phyloP scores from a whole-genome alignment of 2,888 invertebrate genomes.

The Diploptera punctata region DNA sequence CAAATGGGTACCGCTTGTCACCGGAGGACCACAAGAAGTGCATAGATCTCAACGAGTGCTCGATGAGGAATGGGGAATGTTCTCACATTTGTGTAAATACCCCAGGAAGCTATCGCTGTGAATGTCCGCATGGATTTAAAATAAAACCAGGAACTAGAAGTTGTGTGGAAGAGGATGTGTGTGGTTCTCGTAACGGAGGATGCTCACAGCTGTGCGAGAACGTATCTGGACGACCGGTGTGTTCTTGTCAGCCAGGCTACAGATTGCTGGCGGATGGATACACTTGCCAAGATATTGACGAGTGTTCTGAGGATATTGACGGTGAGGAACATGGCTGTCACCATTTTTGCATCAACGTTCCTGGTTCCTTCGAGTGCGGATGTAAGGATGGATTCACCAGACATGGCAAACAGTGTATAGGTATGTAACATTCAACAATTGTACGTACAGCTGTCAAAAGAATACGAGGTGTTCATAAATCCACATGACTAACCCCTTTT shows the following conservation, averaged over 20 bases:
- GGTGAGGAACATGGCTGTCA: slow-evolving; percentile 57
- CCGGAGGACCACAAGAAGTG: slow-evolving; percentile 45
- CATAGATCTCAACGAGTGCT: slow-evolving; percentile 54
- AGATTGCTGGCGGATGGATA: slow-evolving; percentile 49
- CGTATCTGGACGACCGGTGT: slow-evolving; percentile 53
- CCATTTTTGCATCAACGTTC: slow-evolving; percentile 58
- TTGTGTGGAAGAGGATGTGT: slow-evolving; percentile 55
- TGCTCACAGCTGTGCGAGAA: slow-evolving; percentile 64
- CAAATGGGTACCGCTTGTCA: slow-evolving; percentile 51
- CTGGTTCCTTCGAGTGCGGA: slow-evolving; percentile 59
- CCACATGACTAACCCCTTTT: too few species aligned
- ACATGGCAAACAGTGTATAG: slow-evolving; percentile 29
- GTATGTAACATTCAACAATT: too few species aligned
- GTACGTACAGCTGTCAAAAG: too few species aligned
- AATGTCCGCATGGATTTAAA: slow-evolving; percentile 50
- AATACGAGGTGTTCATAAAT: too few species aligned
- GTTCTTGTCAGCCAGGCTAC: slow-evolving; percentile 56
- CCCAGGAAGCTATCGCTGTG: slow-evolving; percentile 47
- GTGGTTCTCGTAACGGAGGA: slow-evolving; percentile 59
- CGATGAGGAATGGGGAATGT: slow-evolving; percentile 56
- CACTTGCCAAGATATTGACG: slow-evolving; percentile 47
- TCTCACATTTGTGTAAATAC: slow-evolving; percentile 54
- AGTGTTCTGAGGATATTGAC: slow-evolving; percentile 57
- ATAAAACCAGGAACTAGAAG: slow-evolving; percentile 51
- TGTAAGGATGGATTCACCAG: slow-evolving; percentile 37